Evolutionary conservation across 2,113 vertebrate genomes (phyloP).

Genomic region (Nerophis ophidion): DNA sequence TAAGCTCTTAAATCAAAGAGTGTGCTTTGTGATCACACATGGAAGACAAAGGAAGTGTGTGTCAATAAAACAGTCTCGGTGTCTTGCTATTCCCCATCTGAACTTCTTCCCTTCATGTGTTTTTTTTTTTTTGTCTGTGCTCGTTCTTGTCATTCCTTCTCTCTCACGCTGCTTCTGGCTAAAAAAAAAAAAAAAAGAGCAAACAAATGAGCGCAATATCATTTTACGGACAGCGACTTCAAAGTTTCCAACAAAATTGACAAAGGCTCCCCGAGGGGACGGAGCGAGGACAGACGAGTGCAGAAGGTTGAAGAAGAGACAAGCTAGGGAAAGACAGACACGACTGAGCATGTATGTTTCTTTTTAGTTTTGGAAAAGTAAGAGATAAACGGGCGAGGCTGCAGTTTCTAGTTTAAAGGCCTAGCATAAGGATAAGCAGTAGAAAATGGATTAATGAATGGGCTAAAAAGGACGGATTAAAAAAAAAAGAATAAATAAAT

Average conservation of each 20-base stretch:
- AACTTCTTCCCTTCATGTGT: conserved; percentile 9
- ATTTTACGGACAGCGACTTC: conserved; percentile 37
- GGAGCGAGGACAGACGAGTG: conserved; percentile 15
- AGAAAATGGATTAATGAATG: too few species aligned
- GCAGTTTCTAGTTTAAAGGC: too few species aligned
- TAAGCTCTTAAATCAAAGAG: conserved; percentile 19
- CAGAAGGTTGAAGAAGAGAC: not conserved
- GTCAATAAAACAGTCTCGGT: conserved; percentile 44
- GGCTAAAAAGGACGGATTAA: too few species aligned
- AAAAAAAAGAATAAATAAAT: too few species aligned
- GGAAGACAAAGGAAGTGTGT: conserved; percentile 41
- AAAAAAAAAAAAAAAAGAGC: conserved; percentile 13
- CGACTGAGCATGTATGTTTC: conserved; percentile 4
- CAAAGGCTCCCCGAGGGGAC: conserved; percentile 22
- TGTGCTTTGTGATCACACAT: conserved; percentile 28
- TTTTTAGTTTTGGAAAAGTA: too few species aligned
- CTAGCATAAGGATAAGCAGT: too few species aligned
- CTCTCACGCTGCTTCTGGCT: conserved; percentile 19
- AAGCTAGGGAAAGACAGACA: not conserved
- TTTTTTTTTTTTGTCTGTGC: conserved; percentile 16
- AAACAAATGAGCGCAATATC: conserved; percentile 47
- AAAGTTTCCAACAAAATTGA: conserved; percentile 41
- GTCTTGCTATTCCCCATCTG: conserved; percentile 20
- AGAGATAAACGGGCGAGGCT: too few species aligned
- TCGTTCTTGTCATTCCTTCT: conserved; percentile 12